Percentiles rank a stretch among this genome's conserved stretches.
Evolutionary conservation across 2,113 vertebrate species (phyloP).

Genomic region (Otocyon megalotis): DNA sequence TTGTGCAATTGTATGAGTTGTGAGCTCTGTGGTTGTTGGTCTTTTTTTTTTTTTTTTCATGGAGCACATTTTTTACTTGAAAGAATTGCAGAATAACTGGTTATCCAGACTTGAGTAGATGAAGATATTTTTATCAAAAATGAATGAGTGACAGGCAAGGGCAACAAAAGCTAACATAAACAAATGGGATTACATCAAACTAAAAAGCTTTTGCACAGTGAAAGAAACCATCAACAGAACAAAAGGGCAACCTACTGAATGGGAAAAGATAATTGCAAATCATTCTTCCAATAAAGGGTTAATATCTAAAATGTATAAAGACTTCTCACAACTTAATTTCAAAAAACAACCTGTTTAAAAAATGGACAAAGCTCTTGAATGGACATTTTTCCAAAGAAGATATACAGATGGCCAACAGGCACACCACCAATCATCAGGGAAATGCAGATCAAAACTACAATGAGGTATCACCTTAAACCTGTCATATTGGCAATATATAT

Average conservation of each 20-base stretch:
- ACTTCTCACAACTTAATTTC: not conserved
- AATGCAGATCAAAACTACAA: not conserved
- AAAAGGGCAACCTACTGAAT: not conserved
- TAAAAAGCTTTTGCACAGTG: not conserved
- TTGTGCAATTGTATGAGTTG: not conserved
- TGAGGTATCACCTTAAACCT: not conserved
- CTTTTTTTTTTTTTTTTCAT: not conserved
- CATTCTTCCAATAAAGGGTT: not conserved
- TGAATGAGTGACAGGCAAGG: not conserved
- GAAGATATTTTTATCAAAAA: constrained; percentile 36
- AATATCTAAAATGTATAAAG: not conserved
- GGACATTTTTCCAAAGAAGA: not conserved
- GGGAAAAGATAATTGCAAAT: not conserved
- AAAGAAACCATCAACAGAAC: not conserved
- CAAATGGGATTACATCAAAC: not conserved
- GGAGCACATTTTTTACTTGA: not conserved
- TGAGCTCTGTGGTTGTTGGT: not conserved
- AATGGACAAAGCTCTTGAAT: not conserved
- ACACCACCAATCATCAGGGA: not conserved
- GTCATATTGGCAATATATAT: not conserved
- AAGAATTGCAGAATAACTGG: constrained; percentile 20
- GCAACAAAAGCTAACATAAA: not conserved
- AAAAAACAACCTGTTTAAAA: not conserved
- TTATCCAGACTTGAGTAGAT: not conserved
- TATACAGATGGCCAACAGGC: not conserved